Evolutionary conservation across 2,113 vertebrate genomes (phyloP).

Genomic region (Ptilorrhoa leucosticta): DNA sequence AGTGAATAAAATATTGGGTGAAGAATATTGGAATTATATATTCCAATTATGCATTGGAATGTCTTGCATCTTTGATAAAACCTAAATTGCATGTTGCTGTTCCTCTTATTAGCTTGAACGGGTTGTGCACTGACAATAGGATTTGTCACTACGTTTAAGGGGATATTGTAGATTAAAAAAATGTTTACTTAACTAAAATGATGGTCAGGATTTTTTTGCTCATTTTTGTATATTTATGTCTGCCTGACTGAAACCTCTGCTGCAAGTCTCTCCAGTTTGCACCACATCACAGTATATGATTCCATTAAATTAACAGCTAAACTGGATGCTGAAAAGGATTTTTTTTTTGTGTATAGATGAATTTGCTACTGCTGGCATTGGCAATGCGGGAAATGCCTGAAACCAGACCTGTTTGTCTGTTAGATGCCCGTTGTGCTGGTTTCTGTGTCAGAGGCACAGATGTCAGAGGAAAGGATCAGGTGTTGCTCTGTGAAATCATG

Average conservation of each 20-base stretch:
- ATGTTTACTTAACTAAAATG: not conserved
- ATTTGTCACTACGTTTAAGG: not conserved
- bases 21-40: not conserved
- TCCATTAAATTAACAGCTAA: not conserved
- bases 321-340: not conserved
- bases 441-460: not conserved
- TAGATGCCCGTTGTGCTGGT: rapidly evolving
- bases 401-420: not conserved
- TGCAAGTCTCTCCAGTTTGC: not conserved
- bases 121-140: not conserved
- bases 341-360: not conserved
- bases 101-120: not conserved
- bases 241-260: not conserved
- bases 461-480: not conserved
- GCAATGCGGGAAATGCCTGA: not conserved
- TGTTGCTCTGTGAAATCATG: not conserved
- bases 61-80: not conserved
- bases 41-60: not conserved
- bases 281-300: not conserved
- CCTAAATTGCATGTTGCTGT: not conserved
- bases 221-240: not conserved
- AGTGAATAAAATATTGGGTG: not conserved
- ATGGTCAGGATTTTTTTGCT: not conserved
- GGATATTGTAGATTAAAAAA: not conserved
- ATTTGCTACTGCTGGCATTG: not conserved